phyloP scores from a whole-genome alignment of 2,797 vertebrate species.

The Perodicticus potto region DNA sequence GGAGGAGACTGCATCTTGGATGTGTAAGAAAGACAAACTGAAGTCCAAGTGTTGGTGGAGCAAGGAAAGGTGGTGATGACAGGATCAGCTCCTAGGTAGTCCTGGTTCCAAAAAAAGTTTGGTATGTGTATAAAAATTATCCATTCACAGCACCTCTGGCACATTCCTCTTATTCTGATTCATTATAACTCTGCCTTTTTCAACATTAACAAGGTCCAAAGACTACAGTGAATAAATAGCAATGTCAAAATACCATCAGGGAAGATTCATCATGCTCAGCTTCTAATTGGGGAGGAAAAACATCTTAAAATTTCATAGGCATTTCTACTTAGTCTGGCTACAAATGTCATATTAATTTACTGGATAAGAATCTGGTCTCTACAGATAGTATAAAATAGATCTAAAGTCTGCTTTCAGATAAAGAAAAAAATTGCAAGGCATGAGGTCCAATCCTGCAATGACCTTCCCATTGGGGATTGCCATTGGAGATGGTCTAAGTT shows the following conservation, averaged over 20 bases:
- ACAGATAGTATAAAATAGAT: background rate
- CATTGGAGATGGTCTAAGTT: background rate
- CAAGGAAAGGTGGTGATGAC: background rate
- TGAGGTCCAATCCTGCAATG: background rate
- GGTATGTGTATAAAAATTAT: background rate
- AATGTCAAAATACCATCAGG: conserved; percentile 59
- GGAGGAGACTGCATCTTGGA: background rate
- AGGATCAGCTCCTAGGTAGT: conserved; percentile 8
- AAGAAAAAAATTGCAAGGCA: background rate
- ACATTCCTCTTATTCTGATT: conserved; percentile 20
- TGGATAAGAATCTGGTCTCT: conserved; percentile 14
- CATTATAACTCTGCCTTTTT: conserved; percentile 36
- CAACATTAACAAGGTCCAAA: conserved; percentile 24
- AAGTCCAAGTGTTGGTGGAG: background rate
- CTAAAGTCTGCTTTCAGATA: conserved; percentile 6
- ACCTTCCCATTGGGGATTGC: background rate
- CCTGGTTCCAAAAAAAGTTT: conserved; percentile 19
- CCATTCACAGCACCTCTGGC: conserved; percentile 8
- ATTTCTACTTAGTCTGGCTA: conserved; percentile 34
- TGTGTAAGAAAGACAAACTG: background rate
- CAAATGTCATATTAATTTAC: conserved; percentile 15
- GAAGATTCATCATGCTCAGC: background rate
- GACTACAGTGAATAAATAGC: conserved; percentile 37
- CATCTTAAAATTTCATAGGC: conserved; percentile 33
- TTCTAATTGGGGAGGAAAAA: conserved; percentile 49